These are phyloP conservation scores for Volucella inflata DNA, from an alignment of 2,888 invertebrate species.

Conservation along the genomic window DNA sequence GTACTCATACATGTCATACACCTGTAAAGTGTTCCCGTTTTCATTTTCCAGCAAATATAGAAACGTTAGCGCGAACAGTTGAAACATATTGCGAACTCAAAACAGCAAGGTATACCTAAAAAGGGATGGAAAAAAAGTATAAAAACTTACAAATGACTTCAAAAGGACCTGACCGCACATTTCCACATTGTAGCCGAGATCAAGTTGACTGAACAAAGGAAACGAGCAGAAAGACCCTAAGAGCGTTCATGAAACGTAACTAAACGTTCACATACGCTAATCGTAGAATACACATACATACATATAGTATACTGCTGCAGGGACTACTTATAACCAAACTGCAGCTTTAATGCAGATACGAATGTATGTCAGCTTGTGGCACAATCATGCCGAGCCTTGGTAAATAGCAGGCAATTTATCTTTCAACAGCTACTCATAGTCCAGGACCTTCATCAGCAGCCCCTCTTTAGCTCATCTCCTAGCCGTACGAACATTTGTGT, in stretches of 20 bases:
- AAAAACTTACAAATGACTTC: slow-evolving; percentile 24
- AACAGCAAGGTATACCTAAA: neutral
- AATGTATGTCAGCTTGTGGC: slow-evolving; percentile 62
- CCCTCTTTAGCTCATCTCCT: neutral
- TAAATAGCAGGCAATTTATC: slow-evolving; percentile 66
- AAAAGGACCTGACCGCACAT: slow-evolving; percentile 60
- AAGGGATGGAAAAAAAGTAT: slow-evolving; percentile 8
- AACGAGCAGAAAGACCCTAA: slow-evolving; percentile 1
- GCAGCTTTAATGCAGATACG: slow-evolving; percentile 46
- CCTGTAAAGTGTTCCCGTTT: slow-evolving; percentile 39
- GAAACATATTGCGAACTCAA: slow-evolving; percentile 16
- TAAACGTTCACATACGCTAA: slow-evolving; percentile 19
- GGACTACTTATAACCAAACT: slow-evolving; percentile 37
- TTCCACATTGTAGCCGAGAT: slow-evolving; percentile 56
- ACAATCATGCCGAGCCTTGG: slow-evolving; percentile 36
- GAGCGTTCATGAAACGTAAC: slow-evolving; percentile 47
- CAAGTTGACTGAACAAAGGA: slow-evolving; percentile 54
- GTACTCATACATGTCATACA: slow-evolving; percentile 42
- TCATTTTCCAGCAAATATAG: slow-evolving; percentile 53
- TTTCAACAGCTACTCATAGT: slow-evolving; percentile 30
- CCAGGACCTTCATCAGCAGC: slow-evolving; percentile 3
- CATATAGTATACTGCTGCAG: slow-evolving; percentile 49
- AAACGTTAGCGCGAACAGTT: slow-evolving; percentile 49
- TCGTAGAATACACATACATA: too few relatives aligned
- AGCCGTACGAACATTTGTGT: slow-evolving; percentile 19